A percentile compares a stretch with the other conserved stretches of the same genome.
phyloP scores from a whole-genome alignment of 2,888 invertebrate species.

The Nemapogon koenigi region DNA sequence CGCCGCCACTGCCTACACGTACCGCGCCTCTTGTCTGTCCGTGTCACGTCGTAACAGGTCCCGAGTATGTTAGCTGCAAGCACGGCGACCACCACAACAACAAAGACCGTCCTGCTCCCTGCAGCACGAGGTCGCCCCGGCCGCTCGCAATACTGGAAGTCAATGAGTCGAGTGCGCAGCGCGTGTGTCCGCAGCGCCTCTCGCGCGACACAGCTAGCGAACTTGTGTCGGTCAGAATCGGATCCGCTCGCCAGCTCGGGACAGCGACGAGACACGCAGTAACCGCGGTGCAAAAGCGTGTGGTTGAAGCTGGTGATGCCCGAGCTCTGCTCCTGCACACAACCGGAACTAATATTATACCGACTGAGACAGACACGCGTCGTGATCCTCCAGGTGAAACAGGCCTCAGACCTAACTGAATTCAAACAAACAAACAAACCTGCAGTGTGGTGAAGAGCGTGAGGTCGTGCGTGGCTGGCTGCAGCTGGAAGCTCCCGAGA shows the following conservation, averaged over 20 bases:
- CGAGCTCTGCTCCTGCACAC: background rate
- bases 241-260: too few species aligned
- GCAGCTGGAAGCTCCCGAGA: background rate
- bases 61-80: background rate
- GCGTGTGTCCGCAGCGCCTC: background rate
- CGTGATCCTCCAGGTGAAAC: background rate
- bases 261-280: background rate
- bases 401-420: too few species aligned
- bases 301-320: background rate
- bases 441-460: background rate
- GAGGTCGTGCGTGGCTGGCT: background rate
- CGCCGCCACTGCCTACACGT: too few species aligned
- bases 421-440: too few species aligned
- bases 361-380: background rate
- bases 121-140: background rate
- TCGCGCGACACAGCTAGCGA: background rate
- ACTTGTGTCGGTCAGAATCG: too few species aligned
- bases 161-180: background rate
- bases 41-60: background rate
- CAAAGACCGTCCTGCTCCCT: background rate
- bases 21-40: too few species aligned
- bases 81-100: background rate
- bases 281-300: background rate
- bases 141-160: background rate
- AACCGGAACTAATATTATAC: background rate